A percentile compares a stretch with the other conserved stretches of the same genome.
These are phyloP conservation scores for Pilophorus perplexus DNA, from an alignment of 2,888 invertebrate species.

Conservation along the genomic window DNA sequence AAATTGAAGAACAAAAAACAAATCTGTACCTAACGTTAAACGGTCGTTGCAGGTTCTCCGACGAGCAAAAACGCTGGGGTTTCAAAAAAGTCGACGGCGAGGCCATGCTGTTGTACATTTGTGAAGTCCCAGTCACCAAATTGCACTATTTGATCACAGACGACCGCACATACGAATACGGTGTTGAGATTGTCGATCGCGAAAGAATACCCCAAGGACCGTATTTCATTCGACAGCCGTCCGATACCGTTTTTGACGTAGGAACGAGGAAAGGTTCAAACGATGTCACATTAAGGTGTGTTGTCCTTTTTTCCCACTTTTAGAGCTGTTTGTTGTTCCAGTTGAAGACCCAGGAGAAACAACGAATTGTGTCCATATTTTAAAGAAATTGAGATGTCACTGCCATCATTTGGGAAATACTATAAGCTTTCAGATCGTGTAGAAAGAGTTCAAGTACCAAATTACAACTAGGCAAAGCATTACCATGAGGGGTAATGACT, in stretches of 20 bases:
- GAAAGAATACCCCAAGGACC: slow-evolving; percentile 83
- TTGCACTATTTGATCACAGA: slow-evolving; percentile 70
- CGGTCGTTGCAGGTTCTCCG: slow-evolving; percentile 56
- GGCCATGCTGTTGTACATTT: slow-evolving; percentile 77
- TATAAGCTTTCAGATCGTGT: too few species aligned
- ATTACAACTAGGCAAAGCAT: too few species aligned
- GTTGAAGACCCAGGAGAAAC: too few species aligned
- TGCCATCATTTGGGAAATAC: too few species aligned
- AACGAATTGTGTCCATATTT: too few species aligned
- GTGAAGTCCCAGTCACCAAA: slow-evolving; percentile 76
- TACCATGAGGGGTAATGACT: too few species aligned
- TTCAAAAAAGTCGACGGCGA: slow-evolving; percentile 75
- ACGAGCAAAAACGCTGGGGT: slow-evolving; percentile 75
- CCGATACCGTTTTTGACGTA: slow-evolving; percentile 78
- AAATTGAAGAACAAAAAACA: too few species aligned
- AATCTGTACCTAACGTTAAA: too few species aligned
- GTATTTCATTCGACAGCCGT: slow-evolving; percentile 80
- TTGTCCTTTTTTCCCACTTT: neutral
- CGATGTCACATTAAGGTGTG: slow-evolving; percentile 66
- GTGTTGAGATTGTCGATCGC: slow-evolving; percentile 76
- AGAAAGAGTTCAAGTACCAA: too few species aligned
- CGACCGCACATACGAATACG: slow-evolving; percentile 80
- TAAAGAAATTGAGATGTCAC: too few species aligned
- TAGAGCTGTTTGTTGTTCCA: too few species aligned
- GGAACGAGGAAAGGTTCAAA: slow-evolving; percentile 65